Evolutionary conservation across 2,113 vertebrate species (phyloP).

Genomic region (Gambusia affinis): DNA sequence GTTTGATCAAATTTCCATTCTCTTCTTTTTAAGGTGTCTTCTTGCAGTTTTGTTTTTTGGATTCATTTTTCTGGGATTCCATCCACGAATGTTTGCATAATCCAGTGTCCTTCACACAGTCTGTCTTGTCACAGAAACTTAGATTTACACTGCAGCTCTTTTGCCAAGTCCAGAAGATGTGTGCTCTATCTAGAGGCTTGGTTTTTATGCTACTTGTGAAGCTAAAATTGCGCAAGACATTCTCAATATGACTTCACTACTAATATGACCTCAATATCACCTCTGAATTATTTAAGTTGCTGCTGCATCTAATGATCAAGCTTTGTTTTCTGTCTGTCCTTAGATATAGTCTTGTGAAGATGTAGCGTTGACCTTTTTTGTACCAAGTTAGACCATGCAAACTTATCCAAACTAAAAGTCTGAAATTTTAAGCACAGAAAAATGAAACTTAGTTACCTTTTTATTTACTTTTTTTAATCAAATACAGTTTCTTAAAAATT

Average conservation of each 20-base stretch:
- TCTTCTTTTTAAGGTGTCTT: neutral
- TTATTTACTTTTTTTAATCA: neutral
- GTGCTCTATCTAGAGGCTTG: neutral
- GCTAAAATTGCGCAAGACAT: neutral
- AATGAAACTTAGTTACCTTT: no score
- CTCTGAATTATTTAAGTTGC: neutral
- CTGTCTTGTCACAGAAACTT: slow-evolving; percentile 2
- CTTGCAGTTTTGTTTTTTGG: neutral
- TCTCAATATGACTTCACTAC: neutral
- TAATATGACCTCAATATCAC: neutral
- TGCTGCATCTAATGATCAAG: no score
- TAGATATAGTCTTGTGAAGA: no score
- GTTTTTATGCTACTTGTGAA: neutral
- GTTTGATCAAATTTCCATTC: neutral
- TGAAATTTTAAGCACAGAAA: neutral
- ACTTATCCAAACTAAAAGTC: no score
- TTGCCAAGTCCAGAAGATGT: neutral
- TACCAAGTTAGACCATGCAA: no score
- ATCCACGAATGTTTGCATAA: neutral
- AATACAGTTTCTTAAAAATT: no score
- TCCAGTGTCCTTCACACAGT: neutral
- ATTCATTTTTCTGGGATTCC: neutral
- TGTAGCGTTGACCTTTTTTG: no score
- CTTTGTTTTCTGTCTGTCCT: neutral
- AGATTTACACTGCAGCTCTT: neutral